Percentiles rank a stretch among this genome's conserved stretches.
These are phyloP conservation scores for Gallinago jamesoni DNA, from an alignment of 2,113 vertebrate genomes.

Conservation along the genomic window DNA sequence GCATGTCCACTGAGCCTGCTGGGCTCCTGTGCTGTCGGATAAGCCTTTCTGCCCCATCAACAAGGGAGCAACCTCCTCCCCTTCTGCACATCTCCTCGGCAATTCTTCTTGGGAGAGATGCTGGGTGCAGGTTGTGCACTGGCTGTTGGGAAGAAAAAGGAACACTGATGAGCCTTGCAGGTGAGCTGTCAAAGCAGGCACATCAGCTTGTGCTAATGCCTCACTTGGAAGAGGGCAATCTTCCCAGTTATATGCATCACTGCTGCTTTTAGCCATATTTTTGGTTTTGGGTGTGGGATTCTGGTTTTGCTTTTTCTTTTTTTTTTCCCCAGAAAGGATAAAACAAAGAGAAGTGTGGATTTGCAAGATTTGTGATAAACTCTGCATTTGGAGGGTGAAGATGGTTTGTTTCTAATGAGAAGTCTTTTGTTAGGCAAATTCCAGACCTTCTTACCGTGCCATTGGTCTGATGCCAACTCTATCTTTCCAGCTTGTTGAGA, in stretches of 20 bases:
- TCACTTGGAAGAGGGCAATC: background rate
- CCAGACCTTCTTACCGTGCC: background rate
- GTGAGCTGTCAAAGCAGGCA: background rate
- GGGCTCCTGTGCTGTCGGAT: background rate
- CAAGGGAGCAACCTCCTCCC: background rate
- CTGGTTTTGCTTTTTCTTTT: background rate
- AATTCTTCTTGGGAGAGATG: background rate
- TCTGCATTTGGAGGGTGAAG: background rate
- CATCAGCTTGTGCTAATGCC: fast-evolving
- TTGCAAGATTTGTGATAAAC: background rate
- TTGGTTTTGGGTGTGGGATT: background rate
- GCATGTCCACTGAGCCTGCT: background rate
- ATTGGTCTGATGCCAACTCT: background rate
- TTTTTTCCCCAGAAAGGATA: background rate
- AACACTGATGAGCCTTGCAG: background rate
- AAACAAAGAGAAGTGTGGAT: background rate
- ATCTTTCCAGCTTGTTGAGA: background rate
- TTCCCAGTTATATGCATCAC: background rate
- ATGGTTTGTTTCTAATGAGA: background rate
- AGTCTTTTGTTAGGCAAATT: background rate
- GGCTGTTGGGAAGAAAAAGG: background rate
- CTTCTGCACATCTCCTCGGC: background rate
- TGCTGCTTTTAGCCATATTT: background rate
- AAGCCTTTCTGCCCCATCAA: background rate
- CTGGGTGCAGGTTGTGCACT: background rate